Evolutionary conservation across 2,113 vertebrate species (phyloP).

Genomic region (Myxocyprinus asiaticus): DNA sequence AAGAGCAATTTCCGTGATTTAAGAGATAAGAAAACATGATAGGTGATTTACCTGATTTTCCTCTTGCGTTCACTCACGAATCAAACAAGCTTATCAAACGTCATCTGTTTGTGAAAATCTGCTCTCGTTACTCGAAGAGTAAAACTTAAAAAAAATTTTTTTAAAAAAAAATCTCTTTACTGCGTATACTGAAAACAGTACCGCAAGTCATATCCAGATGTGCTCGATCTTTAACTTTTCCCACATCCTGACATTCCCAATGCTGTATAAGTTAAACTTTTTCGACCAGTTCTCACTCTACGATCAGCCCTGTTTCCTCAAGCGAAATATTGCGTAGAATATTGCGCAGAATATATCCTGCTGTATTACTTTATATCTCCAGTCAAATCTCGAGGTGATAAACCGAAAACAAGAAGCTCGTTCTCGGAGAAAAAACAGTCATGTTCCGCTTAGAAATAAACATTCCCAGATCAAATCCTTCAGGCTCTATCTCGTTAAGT

Average conservation of each 20-base stretch:
- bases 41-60: constrained; percentile 21
- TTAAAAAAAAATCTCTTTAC: too few relatives aligned
- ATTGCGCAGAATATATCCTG: too few relatives aligned
- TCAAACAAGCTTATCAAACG: not conserved
- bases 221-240: too few relatives aligned
- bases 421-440: constrained; percentile 34
- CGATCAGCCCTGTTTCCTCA: too few relatives aligned
- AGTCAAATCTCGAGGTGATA: constrained; percentile 69
- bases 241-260: constrained; percentile 50
- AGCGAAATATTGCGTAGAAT: too few relatives aligned
- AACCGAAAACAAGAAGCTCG: constrained; percentile 52
- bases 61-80: constrained; percentile 5
- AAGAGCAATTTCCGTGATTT: too few relatives aligned
- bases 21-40: not conserved
- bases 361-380: constrained; percentile 56
- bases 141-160: not conserved
- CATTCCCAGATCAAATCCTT: constrained; percentile 27
- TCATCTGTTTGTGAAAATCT: not conserved
- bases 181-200: too few relatives aligned
- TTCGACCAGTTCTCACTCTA: not conserved
- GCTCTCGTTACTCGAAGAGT: not conserved
- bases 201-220: too few relatives aligned
- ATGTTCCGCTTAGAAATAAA: constrained; percentile 58
- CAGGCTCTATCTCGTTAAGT: constrained; percentile 47
- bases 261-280: too few relatives aligned